Conservation (phyloP, 2,888 invertebrate species). For the Helicoverpa assulta region DNA sequence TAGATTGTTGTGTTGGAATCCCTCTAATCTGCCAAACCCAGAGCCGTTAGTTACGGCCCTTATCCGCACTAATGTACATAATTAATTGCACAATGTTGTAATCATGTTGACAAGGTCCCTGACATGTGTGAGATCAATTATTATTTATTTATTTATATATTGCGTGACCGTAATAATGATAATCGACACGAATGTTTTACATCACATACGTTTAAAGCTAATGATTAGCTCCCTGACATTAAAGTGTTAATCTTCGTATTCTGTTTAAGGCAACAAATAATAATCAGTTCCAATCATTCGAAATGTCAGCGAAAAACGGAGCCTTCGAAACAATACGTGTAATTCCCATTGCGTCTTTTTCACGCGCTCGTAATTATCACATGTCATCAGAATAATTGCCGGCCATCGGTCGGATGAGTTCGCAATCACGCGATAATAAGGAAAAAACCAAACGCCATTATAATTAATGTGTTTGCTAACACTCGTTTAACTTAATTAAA, state of each 20-base stretch:
- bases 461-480: slow-evolving; percentile 39
- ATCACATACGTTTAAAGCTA: slow-evolving; percentile 22
- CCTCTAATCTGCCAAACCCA: slow-evolving; percentile 41
- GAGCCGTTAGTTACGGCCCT: slow-evolving; percentile 36
- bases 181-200: slow-evolving; percentile 9
- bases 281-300: slow-evolving; percentile 49
- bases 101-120: slow-evolving; percentile 42
- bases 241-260: slow-evolving; percentile 45
- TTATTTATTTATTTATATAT: neutral
- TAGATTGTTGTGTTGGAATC: slow-evolving; percentile 46
- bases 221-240: slow-evolving; percentile 29
- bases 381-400: slow-evolving; percentile 63
- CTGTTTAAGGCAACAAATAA: slow-evolving; percentile 31
- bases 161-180: neutral
- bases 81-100: slow-evolving; percentile 49
- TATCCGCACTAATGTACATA: slow-evolving; percentile 45
- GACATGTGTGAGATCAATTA: slow-evolving; percentile 8
- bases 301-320: slow-evolving; percentile 53
- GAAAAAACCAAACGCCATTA: slow-evolving; percentile 23
- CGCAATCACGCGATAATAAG: slow-evolving; percentile 48
- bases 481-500: slow-evolving; percentile 34
- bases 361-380: slow-evolving; percentile 58
- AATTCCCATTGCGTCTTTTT: slow-evolving; percentile 56
- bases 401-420: slow-evolving; percentile 47
- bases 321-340: slow-evolving; percentile 50